phyloP scores from a whole-genome alignment of 1,140 invertebrate species.

The Anoplolepis gracilipes region DNA sequence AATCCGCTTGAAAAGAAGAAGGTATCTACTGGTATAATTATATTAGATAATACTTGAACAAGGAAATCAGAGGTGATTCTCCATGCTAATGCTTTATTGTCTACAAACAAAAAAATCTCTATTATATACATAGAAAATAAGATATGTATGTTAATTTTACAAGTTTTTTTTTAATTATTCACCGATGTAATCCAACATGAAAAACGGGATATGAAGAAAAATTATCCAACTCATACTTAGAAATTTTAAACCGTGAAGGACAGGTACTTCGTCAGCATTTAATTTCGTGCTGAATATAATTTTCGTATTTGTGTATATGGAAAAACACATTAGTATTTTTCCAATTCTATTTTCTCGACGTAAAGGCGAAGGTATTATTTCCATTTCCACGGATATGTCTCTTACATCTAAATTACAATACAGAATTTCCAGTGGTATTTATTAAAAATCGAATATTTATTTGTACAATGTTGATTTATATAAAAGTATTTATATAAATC shows the following conservation, averaged over 20 bases:
- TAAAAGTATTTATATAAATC: no score
- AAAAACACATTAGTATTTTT: constrained; percentile 83
- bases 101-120: constrained; percentile 62
- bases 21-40: constrained; percentile 84
- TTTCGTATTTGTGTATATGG: constrained; percentile 82
- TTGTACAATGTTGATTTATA: no score
- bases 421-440: neutral
- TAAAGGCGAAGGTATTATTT: constrained; percentile 29
- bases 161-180: constrained; percentile 61
- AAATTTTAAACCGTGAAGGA: constrained; percentile 83
- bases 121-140: neutral
- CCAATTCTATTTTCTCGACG: constrained; percentile 51
- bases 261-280: constrained; percentile 71
- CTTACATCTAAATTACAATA: constrained; percentile 22
- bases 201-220: constrained; percentile 82
- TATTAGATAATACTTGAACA: constrained; percentile 82
- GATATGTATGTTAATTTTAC: neutral
- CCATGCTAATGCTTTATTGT: constrained; percentile 77
- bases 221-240: constrained; percentile 86
- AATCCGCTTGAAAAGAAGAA: constrained; percentile 86
- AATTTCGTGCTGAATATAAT: constrained; percentile 79
- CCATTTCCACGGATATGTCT: constrained; percentile 53
- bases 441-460: no score
- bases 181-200: constrained; percentile 79
- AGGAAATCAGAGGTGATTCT: constrained; percentile 75